Evolutionary conservation across 2,113 vertebrate species (phyloP).

Genomic region (Pseudopipra pipra): DNA sequence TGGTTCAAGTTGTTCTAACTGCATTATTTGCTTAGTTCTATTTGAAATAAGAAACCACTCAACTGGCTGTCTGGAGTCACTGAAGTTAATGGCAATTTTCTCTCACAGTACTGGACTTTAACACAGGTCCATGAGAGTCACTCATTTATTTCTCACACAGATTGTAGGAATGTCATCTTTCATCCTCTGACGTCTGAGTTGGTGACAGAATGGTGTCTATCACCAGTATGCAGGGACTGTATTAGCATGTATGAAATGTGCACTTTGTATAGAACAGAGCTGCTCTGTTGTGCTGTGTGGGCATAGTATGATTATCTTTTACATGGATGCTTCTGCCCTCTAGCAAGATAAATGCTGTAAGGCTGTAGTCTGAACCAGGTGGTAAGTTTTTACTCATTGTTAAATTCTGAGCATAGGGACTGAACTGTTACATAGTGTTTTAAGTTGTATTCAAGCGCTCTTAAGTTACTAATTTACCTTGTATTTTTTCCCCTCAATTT

Average conservation of each 20-base stretch:
- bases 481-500: background rate
- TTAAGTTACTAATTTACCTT: background rate
- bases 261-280: background rate
- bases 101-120: background rate
- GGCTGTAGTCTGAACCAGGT: background rate
- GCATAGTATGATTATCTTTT: background rate
- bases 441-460: background rate
- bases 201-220: background rate
- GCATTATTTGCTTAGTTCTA: background rate
- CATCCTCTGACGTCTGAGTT: background rate
- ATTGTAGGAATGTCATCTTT: background rate
- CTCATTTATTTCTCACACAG: background rate
- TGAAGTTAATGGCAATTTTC: background rate
- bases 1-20: background rate
- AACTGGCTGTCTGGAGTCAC: background rate
- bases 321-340: background rate
- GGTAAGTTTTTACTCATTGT: background rate
- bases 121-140: background rate
- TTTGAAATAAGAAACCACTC: background rate
- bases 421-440: background rate
- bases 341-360: background rate
- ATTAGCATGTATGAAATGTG: background rate
- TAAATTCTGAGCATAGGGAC: background rate
- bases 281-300: background rate
- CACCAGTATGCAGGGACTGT: background rate